Evolutionary conservation across 2,797 vertebrate genomes (phyloP), one percentile per base, ranked within the genome.

Genomic region (Vipera ursinii): DNA sequence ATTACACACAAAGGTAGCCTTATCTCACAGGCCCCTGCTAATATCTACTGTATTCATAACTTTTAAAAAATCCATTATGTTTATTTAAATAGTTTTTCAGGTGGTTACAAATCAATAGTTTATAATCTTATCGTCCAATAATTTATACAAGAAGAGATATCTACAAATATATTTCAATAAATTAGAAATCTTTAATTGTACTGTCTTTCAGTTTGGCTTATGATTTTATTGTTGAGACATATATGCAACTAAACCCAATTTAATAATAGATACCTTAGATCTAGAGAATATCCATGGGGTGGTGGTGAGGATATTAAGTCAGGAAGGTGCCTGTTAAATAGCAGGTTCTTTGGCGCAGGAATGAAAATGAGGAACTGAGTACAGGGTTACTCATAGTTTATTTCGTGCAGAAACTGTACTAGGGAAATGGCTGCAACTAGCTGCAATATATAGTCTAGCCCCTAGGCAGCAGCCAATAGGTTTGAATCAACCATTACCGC

Each of bases 21-120:
- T 61, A 86, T 85, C 38, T 63, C 15, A 59, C 55, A 82, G 28
- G 26, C 28, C 9, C 22, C 56, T 51, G 7, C 5, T 86, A 48
- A 91, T 61, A 86, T 86, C 26, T 86, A 73, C n/a, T 73, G 6
- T 17, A 10, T 61, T 61, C 12, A 85, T 61, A 86, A 13, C 32
- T 86, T 17, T 91, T 24, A 38, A 9, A 87, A 91, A 87, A 22
- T 38, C 22, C n/a, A 38, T 24, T 26, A 86, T 87, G 3, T 65
- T 91, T 87, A 87, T 32, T 63, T 44, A 87, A 48, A 87, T 87
- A 91, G 55, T 55, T 91, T 26, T 87, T 87, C 59, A 65, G n/a
- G 15, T 48, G 12, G 48, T 53, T 91, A 65, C 59, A 87, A 91
- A 87, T 91, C 85, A 87, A 56, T 87, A 6, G 6, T 87, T 87